Evolutionary conservation across 2,113 vertebrate species (phyloP).

Genomic region (Cyphomyrus plagiostoma): DNA sequence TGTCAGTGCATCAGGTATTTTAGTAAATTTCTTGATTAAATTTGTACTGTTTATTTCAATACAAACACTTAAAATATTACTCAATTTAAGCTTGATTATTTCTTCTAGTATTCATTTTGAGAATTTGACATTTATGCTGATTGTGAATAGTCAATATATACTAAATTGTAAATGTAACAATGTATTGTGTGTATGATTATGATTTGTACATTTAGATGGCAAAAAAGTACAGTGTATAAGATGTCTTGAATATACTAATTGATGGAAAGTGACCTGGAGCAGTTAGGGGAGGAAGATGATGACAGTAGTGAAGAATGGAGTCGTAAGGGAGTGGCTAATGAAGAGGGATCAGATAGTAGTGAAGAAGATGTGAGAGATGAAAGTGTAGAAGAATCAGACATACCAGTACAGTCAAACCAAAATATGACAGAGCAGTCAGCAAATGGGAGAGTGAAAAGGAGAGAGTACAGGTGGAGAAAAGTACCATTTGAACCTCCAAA

Average conservation of each 20-base stretch:
- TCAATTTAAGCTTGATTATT: background rate
- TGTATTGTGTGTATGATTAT: background rate
- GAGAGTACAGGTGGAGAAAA: no score
- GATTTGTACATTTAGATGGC: background rate
- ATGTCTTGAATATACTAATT: background rate
- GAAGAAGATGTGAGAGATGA: slow-evolving; percentile 23
- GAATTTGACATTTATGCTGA: background rate
- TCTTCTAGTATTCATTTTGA: background rate
- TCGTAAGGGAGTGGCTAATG: background rate
- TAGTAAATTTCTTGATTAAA: background rate
- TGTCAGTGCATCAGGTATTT: background rate
- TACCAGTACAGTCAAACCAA: slow-evolving; percentile 14
- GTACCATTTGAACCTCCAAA: no score
- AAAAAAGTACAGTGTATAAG: background rate
- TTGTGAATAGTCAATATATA: background rate
- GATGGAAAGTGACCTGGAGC: background rate
- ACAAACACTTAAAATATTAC: background rate
- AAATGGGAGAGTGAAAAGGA: no score
- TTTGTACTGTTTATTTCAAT: no score
- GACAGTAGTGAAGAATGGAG: no score
- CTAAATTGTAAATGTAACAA: background rate
- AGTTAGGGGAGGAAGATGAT: no score
- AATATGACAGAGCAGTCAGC: no score
- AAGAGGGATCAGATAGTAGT: slow-evolving; percentile 19
- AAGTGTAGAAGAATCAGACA: slow-evolving; percentile 22